Evolutionary conservation across 2,113 vertebrate species (phyloP), one percentile per base, ranked within the genome.

Genomic region (Neodon shergylaensis): DNA sequence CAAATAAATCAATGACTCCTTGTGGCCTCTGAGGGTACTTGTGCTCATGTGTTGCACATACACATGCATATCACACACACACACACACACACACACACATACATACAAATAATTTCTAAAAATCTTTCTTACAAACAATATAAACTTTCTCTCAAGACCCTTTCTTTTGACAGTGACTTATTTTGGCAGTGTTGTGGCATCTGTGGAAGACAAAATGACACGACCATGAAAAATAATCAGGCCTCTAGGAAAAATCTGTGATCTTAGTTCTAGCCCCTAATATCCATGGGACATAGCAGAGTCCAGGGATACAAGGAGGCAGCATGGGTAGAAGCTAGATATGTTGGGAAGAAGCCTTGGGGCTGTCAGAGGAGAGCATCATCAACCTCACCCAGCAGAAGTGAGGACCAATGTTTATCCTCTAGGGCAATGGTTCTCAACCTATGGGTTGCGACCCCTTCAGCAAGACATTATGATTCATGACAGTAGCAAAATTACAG

Each of bases 361-460:
- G 21, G 5, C 14, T 5, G 22, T 0, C 0, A 19, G 39, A 58
- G 10, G 21, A 47, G 9, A 65, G 28, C 1, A 9, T 6, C 7
- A 7, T 54, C 44, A 7, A 39, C 36, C 61, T 39, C 16, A 66
- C 24, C 47, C 17, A 54, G 47, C 2, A 11, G 22, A 65, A 24
- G 16, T 22, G 44, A 83, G 24, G 3, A 9, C 10, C 31, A 44
- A 22, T 3, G 0, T 33, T 76, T 47, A 21, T 9, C n/a, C 12
- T 44, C 61, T 33, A 39, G 3, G 13, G 12, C 13, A 28, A 58
- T 42, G n/a, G 24, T 83, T 63, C 39, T 42, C n/a, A 17, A 17
- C 7, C n/a, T 42, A n/a, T 63, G 81, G n/a, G 22, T 28, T 63
- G 7, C 0, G 1, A 73, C 17, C 17, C 70, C 70, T 73, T 73